Evolutionary conservation across 2,113 vertebrate species (phyloP).

Genomic region (Pimephales promelas): DNA sequence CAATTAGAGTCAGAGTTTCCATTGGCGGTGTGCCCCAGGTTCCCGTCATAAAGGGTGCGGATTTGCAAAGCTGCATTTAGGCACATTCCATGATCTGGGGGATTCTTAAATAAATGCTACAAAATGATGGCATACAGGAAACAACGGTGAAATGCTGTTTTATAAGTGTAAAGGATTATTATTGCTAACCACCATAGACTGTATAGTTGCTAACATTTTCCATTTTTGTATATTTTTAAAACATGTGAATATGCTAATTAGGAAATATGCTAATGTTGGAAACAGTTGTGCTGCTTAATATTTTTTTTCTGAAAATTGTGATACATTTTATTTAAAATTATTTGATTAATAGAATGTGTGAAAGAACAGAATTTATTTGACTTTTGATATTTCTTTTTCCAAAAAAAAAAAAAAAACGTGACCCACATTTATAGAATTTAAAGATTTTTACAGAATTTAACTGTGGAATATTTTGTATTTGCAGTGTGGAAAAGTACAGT

Average conservation of each 20-base stretch:
- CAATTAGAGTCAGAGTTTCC: slow-evolving; percentile 34
- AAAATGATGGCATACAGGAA: slow-evolving; percentile 9
- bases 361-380: no score
- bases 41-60: slow-evolving; percentile 6
- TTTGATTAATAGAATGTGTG: no score
- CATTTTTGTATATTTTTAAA: background rate
- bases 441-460: background rate
- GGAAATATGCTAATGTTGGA: no score
- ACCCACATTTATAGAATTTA: background rate
- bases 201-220: no score
- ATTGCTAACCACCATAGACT: background rate
- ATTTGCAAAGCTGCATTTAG: slow-evolving; percentile 22
- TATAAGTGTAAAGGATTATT: background rate
- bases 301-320: no score
- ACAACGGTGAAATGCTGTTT: background rate
- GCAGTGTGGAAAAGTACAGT: background rate
- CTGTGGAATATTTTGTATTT: slow-evolving; percentile 1
- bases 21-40: slow-evolving; percentile 1
- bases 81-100: slow-evolving; percentile 2
- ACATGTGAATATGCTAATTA: background rate
- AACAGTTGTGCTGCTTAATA: no score
- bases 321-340: no score
- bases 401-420: no score
- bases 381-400: no score
- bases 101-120: slow-evolving; percentile 9